Base-by-base conservation (phyloP, 2,888 invertebrate genomes). In the Brachynemurus nebulosus region DNA sequence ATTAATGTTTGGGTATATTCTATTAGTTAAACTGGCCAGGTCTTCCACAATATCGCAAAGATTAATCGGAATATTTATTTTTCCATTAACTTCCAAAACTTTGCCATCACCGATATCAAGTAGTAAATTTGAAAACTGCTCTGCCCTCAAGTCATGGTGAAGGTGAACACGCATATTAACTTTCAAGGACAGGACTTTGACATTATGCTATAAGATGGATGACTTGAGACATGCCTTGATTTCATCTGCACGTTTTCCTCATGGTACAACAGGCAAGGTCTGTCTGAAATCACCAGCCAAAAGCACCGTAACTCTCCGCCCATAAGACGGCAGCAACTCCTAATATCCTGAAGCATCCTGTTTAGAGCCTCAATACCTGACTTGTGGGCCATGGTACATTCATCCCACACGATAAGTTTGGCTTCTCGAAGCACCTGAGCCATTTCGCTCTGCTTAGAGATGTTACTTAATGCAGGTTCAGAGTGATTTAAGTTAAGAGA, bases 311-410 rank as follows among this genome's bases (percentile, higher is more conserved):
- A 18, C 30, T n/a, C n/a, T 9, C 45, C 44, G 6, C 42, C 49
- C 34, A 48, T 45, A 9, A 42, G 45, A 35, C 7, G 12, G 21
- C 14, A 36, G 8, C n/a, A 16, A 27, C 25, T 45, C 48, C 52
- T 52, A 47, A 53, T 49, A 53, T 53, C 53, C 45, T 52, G 53
- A 51, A 55, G 50, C 52, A 52, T 53, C 47, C 52, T 53, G 49
- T 55, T 52, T 48, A 57, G 46, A 45, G 54, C 53, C 50, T 54
- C 53, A 46, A 54, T 49, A 47, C 51, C 51, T 45, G 48, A 47
- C 42, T 51, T 55, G 50, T 54, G 50, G 2, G 52, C 25, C 56
- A 57, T 55, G 6, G 54, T 52, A 21, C 48, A 46, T 43, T 59
- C 54, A 46, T 58, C 56, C 55, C 52, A 56, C 11, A 59, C 45